Base-by-base conservation (phyloP, 2,113 vertebrate species). In the Sinosuthora webbiana region DNA sequence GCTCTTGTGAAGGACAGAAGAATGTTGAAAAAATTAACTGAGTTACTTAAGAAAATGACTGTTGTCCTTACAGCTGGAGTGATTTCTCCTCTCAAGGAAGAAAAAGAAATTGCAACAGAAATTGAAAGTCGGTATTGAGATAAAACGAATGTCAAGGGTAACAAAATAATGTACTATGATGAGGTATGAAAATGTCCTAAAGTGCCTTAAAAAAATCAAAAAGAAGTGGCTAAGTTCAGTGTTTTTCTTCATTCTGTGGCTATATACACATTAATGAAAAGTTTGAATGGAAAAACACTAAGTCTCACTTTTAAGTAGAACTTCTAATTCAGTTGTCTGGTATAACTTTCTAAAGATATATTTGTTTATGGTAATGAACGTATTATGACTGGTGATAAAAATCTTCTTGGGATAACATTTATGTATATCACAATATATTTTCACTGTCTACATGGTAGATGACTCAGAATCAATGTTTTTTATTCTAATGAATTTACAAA, bases 1-100 rank as follows among this genome's bases (percentile, higher is more conserved):
- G 57, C 62, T 62, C 49, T 69, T 73, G 35, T 77, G 18, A 87
- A 94, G 55, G 74, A 35, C 67, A 87, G 60, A 81, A n/a, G 63
- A 95, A 67, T 3, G 1, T 25, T 69, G 23, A 8, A 77, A 95
- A 94, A 90, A 59, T 89, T 76, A 76, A 80, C 59, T 47, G 8
- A 87, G 37, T 77, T 86, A 96, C 75, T 95, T 90, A 56, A 88
- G 80, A 74, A 95, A 79, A 93, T 96, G 52, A 27, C 39, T 73
- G 4, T 65, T 93, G 50, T 83, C 47, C 42, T 89, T 74, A 82
- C 9, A 63, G 24, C 52, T 88, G 71, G 28, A 57, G 30, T 42
- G 15, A 83, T 81, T 31, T 59, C 16, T 81, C 18, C 59, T 90
- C 21, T 31, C 70, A 80, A 59, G 35, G 68, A 68, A 76, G 68